A percentile compares a stretch with the other conserved stretches of the same genome.
These are phyloP conservation scores for Lepas anatifera DNA, from an alignment of 2,888 invertebrate genomes.

Conservation along the genomic window DNA sequence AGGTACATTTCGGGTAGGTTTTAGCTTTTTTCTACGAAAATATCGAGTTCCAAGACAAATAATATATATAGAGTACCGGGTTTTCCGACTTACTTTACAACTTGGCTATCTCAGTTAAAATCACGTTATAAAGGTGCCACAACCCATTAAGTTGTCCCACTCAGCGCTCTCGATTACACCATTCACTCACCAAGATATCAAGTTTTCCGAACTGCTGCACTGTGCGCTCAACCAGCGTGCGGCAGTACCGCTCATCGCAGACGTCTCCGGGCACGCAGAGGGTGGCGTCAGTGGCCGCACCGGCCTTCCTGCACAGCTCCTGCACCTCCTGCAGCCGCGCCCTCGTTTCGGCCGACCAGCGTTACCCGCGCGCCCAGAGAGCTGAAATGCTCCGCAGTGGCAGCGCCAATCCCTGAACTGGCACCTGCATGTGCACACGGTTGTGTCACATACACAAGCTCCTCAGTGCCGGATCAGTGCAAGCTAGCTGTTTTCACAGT, in stretches of 20 bases:
- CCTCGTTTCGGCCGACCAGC: conserved; percentile 52
- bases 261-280: conserved; percentile 47
- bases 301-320: conserved; percentile 39
- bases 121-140: too few species aligned
- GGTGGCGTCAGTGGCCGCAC: not conserved
- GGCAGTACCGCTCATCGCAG: conserved; percentile 56
- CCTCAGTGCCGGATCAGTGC: too few species aligned
- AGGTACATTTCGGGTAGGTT: too few species aligned
- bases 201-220: conserved; percentile 59
- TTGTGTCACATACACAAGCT: too few species aligned
- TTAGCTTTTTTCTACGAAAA: too few species aligned
- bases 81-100: too few species aligned
- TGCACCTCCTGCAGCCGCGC: conserved; percentile 52
- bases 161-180: conserved; percentile 35
- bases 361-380: conserved; percentile 59
- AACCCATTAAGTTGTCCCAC: too few species aligned
- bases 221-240: conserved; percentile 56
- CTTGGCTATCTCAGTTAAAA: too few species aligned
- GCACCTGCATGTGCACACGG: too few species aligned
- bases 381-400: conserved; percentile 62
- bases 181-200: conserved; percentile 74
- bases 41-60: too few species aligned
- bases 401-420: conserved; percentile 50
- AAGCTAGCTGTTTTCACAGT: too few species aligned
- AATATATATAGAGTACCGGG: too few species aligned